Evolutionary conservation across 2,888 invertebrate genomes (phyloP).

Genomic region (Cephonodes hylas): DNA sequence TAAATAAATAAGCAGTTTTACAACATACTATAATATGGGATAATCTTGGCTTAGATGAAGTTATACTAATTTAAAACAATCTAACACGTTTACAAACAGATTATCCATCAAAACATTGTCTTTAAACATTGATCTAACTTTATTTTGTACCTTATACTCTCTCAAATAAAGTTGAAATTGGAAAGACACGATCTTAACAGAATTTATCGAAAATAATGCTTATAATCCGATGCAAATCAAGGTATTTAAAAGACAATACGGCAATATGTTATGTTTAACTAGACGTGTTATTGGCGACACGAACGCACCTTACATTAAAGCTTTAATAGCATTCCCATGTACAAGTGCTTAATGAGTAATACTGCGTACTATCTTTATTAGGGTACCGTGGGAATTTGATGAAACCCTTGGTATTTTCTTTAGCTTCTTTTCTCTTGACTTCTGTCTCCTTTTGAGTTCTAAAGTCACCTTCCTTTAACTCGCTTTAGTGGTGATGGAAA

Average conservation of each 20-base stretch:
- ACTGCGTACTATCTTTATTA: neutral
- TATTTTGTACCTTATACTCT: neutral
- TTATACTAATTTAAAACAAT: too few species aligned
- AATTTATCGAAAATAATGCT: neutral
- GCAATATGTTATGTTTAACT: neutral
- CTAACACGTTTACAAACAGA: too few species aligned
- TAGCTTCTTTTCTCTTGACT: neutral
- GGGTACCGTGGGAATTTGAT: neutral
- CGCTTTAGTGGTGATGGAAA: too few species aligned
- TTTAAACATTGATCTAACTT: neutral
- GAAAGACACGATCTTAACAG: neutral
- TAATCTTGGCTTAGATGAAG: too few species aligned
- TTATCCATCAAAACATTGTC: too few species aligned
- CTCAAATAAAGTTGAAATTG: neutral
- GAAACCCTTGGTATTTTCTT: too few species aligned
- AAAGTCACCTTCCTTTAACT: too few species aligned
- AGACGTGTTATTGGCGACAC: neutral
- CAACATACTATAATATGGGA: too few species aligned
- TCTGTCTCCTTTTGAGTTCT: too few species aligned
- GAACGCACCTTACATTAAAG: conserved; percentile 18
- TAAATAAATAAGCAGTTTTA: too few species aligned
- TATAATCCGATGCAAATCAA: neutral
- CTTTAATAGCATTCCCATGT: conserved; percentile 21
- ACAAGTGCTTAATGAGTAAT: neutral
- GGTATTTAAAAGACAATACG: neutral